Base-by-base conservation (phyloP, 2,797 vertebrate species). In the Acipenser oxyrinchus region DNA sequence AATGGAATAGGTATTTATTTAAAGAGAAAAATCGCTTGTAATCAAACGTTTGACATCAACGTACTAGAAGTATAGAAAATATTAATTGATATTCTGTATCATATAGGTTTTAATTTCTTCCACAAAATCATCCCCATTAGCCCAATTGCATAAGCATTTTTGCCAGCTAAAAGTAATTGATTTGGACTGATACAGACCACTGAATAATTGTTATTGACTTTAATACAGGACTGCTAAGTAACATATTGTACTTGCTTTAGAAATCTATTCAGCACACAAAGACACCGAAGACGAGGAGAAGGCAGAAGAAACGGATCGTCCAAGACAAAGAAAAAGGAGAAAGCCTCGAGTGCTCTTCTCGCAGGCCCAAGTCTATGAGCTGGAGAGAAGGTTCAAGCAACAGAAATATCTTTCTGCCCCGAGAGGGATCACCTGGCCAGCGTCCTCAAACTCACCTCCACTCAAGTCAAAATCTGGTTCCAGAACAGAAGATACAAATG, bases 381-480 rank as follows among this genome's bases (percentile, higher is more conserved):
- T 99, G 78, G 97, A 99, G 87, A 89, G 96, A 66, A 91, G 96
- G 79, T 99, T 99, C 84, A 96, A 97, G 78, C 95, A 98, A 82
- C 97, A 99, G 87, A 86, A 95, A 49, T 99, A 99, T 81, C 89
- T 99, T 70, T 99, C 97, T 0, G 97, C 96, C 10, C 96, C 0
- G 96, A 98, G 87, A 88, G 97, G 67, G 97, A 98, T 83, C 96
- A 99, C 67, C 82, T 99, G 74, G 96, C 97, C 15, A 91, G 87
- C 15, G 89, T 89, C 71, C 92, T 99, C 69, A 97, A 98, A 77
- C 94, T 99, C 81, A 99, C 94, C 67, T 94, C 95, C 71, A 99
- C 96, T 1, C 97, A 99, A 83, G 97, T 99, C 69, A 99, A 99
- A 85, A 99, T 98, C 75, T 99, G 97, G 97, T 99, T 99, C 86